Base-by-base conservation (phyloP, 2,797 vertebrate species). In the Aulostomus chinensis region DNA sequence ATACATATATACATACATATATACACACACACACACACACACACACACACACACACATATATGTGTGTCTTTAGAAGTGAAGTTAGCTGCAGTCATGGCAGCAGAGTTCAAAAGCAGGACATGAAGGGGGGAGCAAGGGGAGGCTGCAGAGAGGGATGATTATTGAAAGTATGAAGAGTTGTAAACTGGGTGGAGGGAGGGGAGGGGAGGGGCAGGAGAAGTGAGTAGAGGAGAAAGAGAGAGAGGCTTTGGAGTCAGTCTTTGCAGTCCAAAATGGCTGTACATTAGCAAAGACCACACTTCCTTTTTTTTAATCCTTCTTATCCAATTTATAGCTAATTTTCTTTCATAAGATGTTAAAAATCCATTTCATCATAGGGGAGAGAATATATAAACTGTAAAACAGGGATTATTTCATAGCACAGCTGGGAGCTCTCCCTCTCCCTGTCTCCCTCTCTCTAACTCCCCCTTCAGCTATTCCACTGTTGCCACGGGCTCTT, bases 101-200 rank as follows among this genome's bases (percentile, higher is more conserved):
- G 76, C 36, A 42, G 70, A 67, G 74, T 73, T 80, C 60, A 78
- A 79, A 79, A 59, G 58, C 43, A 47, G 60, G 60, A 43, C 39
- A 63, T 29, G 21, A 30, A 22, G 38, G n/a, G 12, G 17, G 15
- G 36, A 15, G n/a, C n/a, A 12, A 40, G 20, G 28, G 34, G 21
- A 51, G 41, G 40, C 52, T 28, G 36, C 16, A 42, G 15, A 60
- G 47, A 39, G 10, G 43, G 24, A 17, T 36, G 34, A 61, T 16
- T 49, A 51, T 62, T 50, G 50, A 61, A 71, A 66, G 58, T 58
- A 9, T 4, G 29, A 26, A 26, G 16, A 58, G 46, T 33, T 29
- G 47, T 46, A 15, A 56, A 31, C 51, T 65, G 10, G 10, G 26
- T 25, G 18, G 41, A 20, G 22, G 1, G 15, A 10, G 9, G 33